phyloP scores from a whole-genome alignment of 2,888 invertebrate genomes.

The Digitonthophagus gazella region DNA sequence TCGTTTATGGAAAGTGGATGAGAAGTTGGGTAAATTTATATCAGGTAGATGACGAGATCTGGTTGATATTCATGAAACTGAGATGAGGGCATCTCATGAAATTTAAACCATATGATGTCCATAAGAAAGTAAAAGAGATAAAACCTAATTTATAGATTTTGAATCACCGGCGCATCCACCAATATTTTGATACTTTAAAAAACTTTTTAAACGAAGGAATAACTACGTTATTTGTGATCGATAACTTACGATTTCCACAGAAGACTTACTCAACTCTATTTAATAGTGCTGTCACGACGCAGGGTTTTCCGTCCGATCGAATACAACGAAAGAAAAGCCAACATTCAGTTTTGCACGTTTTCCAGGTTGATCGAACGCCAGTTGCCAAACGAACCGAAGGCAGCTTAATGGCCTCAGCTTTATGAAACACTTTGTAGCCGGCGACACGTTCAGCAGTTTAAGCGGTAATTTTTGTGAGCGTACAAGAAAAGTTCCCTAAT shows the following conservation, averaged over 20 bases:
- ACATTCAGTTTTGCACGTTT: neutral
- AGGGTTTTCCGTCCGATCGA: no score
- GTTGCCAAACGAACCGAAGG: neutral
- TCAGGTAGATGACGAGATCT: neutral
- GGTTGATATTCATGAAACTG: neutral
- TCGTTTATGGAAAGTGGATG: neutral
- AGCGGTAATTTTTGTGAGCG: neutral
- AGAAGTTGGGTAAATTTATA: neutral
- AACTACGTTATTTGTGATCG: no score
- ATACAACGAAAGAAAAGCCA: neutral
- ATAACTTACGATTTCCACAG: no score
- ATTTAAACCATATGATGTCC: neutral
- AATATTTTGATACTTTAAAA: no score
- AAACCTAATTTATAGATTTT: no score
- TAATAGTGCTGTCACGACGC: no score
- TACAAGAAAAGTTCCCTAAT: neutral
- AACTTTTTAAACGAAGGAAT: no score
- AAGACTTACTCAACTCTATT: no score
- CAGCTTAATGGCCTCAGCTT: neutral
- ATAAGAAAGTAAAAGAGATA: neutral
- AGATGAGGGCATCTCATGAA: neutral
- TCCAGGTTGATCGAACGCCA: neutral
- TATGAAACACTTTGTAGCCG: neutral
- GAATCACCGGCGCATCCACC: no score
- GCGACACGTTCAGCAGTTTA: neutral